Percentiles rank a stretch among this genome's conserved stretches.
phyloP scores from a whole-genome alignment of 2,888 invertebrate genomes.

The Conomelus anceps region DNA sequence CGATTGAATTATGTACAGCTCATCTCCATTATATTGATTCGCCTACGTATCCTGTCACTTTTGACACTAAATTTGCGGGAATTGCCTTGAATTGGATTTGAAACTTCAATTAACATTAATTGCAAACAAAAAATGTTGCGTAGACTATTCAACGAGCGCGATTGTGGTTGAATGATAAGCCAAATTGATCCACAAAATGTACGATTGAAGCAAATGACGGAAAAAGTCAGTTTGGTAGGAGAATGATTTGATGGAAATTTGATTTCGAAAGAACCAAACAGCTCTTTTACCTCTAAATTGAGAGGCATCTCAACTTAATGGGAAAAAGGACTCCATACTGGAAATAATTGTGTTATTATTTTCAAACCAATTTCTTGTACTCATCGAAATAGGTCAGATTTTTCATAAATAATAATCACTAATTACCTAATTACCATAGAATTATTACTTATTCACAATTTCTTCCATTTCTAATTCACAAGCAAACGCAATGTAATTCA shows the following conservation, averaged over 20 bases:
- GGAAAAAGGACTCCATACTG: too few species aligned
- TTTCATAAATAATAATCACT: too few species aligned
- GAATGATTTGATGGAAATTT: not conserved
- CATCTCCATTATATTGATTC: not conserved
- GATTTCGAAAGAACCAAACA: not conserved
- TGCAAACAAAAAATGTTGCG: not conserved
- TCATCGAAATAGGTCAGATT: too few species aligned
- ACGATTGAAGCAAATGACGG: not conserved
- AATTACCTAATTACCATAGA: too few species aligned
- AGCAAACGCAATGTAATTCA: too few species aligned
- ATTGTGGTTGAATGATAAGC: not conserved
- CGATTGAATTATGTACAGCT: not conserved
- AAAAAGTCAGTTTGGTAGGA: not conserved
- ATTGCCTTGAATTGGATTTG: not conserved
- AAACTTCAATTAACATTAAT: not conserved
- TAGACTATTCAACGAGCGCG: not conserved
- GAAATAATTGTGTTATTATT: too few species aligned
- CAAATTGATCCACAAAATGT: not conserved
- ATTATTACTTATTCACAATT: too few species aligned
- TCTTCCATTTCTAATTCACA: too few species aligned
- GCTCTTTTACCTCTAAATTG: not conserved
- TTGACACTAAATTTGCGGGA: not conserved
- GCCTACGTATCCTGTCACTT: not conserved
- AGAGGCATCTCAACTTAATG: not conserved
- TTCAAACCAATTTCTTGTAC: too few species aligned